These are phyloP conservation scores for Macaca fascicularis DNA, from an alignment of 2,113 vertebrate genomes.

Conservation along the genomic window T2T-MFA8v1.1 NC_088375.1:182845001-182845500, in stretches of 20 bases:
- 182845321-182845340: conserved; percentile 11
- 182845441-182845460: not conserved
- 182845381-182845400: conserved; percentile 9
- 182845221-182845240: not conserved
- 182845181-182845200: not conserved
- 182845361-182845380: not conserved
- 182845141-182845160: not conserved
- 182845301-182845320: not conserved
- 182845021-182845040: too few relatives aligned
- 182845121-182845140: conserved; percentile 27
- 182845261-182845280: not conserved
- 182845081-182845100: conserved; percentile 24
- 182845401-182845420: conserved; percentile 30
- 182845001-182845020: too few relatives aligned
- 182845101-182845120: not conserved
- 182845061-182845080: not conserved
- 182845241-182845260: not conserved
- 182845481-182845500: not conserved
- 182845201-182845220: conserved; percentile 1
- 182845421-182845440: not conserved
- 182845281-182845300: not conserved
- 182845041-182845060: conserved; percentile 26
- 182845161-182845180: not conserved
- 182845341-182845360: not conserved
- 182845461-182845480: not conserved